Base-by-base conservation (phyloP, 2,113 vertebrate genomes). In the Hyaena hyaena region DNA sequence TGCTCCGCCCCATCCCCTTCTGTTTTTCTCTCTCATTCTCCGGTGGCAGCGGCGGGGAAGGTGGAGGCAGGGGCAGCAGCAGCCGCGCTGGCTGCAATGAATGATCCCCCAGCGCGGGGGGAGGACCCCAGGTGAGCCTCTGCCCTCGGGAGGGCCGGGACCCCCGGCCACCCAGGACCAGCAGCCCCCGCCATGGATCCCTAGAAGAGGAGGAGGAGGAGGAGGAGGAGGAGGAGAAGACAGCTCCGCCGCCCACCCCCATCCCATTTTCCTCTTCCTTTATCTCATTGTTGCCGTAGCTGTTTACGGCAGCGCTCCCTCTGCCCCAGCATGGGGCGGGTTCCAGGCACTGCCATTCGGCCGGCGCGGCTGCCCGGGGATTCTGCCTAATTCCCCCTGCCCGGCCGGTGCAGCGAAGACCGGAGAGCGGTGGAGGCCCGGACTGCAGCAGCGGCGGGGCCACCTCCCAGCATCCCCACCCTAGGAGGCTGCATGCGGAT, bases 1-100 rank as follows among this genome's bases (percentile, higher is more conserved):
- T 84, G 97, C 96, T 96, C 98, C 98, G 97, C 98, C 98, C 97
- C 95, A 71, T 95, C 97, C 90, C 87, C 96, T 96, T 97, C 98
- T 98, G 98, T 98, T 98, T 98, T 97, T 79, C 96, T 90, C 90
- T 93, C 94, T 95, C 98, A 94, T 97, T 95, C 98, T 98, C 97
- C 53, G 81, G 93, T 92, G 93, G 96, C 86, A 95, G 97, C 97
- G 88, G 97, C 88, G 68, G 77, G 86, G 79, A 96, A 93, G 96
- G 94, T 86, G 71, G 73, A 58, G 79, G 95, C 96, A 63, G 96
- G 92, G 81, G 90, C 96, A 12, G 97, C 96, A 12, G 97, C 97
- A 53, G 97, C 96, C 35, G 96, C 89, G 91, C 93, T 28, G 97
- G 91, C 98, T 96, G 98, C 98, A 86, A 98, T 98, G 98, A 98